phyloP scores from a whole-genome alignment of 2,888 invertebrate species.

The Zaprionus obscuricornis region DNA sequence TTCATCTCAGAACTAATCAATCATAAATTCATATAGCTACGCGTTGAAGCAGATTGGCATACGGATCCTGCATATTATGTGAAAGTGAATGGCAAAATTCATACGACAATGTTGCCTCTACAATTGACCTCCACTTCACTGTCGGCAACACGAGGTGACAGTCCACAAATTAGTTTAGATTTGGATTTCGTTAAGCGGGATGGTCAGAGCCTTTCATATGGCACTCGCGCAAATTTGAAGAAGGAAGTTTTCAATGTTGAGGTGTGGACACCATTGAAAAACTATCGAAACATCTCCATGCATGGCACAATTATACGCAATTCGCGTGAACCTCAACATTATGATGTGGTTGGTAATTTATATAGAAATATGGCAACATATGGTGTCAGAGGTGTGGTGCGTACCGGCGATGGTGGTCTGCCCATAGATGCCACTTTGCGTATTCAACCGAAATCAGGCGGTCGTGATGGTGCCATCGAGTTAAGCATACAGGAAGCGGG shows the following conservation, averaged over 20 bases:
- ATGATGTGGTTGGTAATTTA: slow-evolving; percentile 83
- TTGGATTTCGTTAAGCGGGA: slow-evolving; percentile 68
- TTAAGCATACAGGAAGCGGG: slow-evolving; percentile 72
- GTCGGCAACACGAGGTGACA: slow-evolving; percentile 66
- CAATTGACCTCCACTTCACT: slow-evolving; percentile 74
- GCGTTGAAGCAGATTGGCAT: slow-evolving; percentile 84
- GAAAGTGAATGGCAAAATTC: slow-evolving; percentile 82
- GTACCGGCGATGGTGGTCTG: slow-evolving; percentile 81
- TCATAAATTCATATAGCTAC: slow-evolving; percentile 52
- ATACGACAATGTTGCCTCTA: slow-evolving; percentile 81
- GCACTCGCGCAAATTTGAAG: slow-evolving; percentile 76
- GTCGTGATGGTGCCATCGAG: slow-evolving; percentile 81
- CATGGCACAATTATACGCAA: slow-evolving; percentile 75
- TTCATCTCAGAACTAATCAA: neutral
- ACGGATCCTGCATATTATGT: slow-evolving; percentile 83
- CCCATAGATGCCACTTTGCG: slow-evolving; percentile 83
- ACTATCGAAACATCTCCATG: slow-evolving; percentile 82
- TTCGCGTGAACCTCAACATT: slow-evolving; percentile 59
- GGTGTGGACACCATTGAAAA: slow-evolving; percentile 80
- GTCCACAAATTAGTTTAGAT: slow-evolving; percentile 76
- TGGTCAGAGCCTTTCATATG: slow-evolving; percentile 77
- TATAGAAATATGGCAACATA: slow-evolving; percentile 83
- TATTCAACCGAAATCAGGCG: slow-evolving; percentile 83
- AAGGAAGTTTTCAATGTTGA: slow-evolving; percentile 81
- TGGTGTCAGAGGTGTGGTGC: slow-evolving; percentile 83